Evolutionary conservation across 2,888 invertebrate genomes (phyloP).

Genomic region (Panopea generosa): DNA sequence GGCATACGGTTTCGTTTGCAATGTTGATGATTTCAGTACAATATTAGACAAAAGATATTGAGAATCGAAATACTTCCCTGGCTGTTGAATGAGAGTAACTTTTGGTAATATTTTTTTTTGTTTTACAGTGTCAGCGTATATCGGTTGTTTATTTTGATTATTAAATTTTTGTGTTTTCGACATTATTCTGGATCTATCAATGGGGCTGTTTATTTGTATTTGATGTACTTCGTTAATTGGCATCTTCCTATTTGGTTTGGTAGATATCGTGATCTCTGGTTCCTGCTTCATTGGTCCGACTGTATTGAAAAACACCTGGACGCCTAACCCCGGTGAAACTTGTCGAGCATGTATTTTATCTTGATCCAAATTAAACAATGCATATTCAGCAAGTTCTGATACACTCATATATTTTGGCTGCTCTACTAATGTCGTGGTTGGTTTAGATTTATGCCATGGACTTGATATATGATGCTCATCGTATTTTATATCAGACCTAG

Average conservation of each 20-base stretch:
- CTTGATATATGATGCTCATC: no score
- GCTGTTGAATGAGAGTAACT: no score
- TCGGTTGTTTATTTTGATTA: no score
- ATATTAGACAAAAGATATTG: conserved; percentile 10
- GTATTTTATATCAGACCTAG: neutral
- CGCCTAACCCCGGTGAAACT: conserved; percentile 10
- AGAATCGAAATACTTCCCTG: conserved; percentile 4
- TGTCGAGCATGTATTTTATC: neutral
- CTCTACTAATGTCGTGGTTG: neutral
- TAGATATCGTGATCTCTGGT: conserved; percentile 2
- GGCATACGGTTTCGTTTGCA: no score
- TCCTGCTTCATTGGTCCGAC: neutral
- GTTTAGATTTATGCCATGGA: neutral
- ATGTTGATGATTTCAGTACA: neutral
- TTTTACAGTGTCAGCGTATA: no score
- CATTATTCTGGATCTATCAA: no score
- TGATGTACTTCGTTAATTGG: no score
- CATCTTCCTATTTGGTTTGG: neutral
- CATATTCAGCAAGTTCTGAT: conserved; percentile 43
- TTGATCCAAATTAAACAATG: conserved; percentile 17
- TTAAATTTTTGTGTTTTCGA: no score
- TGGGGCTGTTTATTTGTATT: no score
- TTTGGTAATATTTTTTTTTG: no score
- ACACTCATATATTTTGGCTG: conserved; percentile 43
- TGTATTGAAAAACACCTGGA: conserved; percentile 39